These are phyloP conservation scores for Cyphomyrmex costatus DNA, from an alignment of 1,140 invertebrate species.

Conservation along the genomic window DNA sequence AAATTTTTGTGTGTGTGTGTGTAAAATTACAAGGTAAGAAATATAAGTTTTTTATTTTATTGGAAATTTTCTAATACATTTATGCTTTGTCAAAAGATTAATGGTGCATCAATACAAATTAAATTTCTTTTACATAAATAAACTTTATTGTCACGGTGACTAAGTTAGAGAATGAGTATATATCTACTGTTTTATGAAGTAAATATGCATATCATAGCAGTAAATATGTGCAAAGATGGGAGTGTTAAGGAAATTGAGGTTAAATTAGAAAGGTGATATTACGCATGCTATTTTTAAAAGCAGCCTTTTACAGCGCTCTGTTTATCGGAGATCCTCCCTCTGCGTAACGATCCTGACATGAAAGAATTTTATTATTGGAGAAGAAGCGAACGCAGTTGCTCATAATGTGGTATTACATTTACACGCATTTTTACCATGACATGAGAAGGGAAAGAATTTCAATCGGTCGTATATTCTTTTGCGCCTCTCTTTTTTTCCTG, in stretches of 20 bases:
- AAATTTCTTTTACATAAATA: not conserved
- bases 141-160: not conserved
- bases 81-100: not conserved
- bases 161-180: not conserved
- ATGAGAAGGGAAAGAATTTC: not conserved
- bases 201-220: not conserved
- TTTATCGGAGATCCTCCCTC: not conserved
- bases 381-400: not conserved
- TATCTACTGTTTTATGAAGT: not conserved
- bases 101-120: conserved; percentile 2
- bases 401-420: conserved; percentile 9
- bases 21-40: not conserved
- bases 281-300: not conserved
- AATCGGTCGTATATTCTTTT: conserved; percentile 17
- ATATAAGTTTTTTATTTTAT: not conserved
- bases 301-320: not conserved
- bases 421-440: conserved; percentile 29
- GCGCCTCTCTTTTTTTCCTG: conserved; percentile 12
- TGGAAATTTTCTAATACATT: not conserved
- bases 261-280: not conserved
- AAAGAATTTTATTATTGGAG: conserved; percentile 2
- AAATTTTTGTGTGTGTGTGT: too few relatives aligned
- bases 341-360: not conserved
- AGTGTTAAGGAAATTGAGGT: not conserved
- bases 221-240: not conserved